These are phyloP conservation scores for Apostichopus japonicus DNA, from an alignment of 35 echinoderm and acorn worm species.

Conservation along the genomic window DNA sequence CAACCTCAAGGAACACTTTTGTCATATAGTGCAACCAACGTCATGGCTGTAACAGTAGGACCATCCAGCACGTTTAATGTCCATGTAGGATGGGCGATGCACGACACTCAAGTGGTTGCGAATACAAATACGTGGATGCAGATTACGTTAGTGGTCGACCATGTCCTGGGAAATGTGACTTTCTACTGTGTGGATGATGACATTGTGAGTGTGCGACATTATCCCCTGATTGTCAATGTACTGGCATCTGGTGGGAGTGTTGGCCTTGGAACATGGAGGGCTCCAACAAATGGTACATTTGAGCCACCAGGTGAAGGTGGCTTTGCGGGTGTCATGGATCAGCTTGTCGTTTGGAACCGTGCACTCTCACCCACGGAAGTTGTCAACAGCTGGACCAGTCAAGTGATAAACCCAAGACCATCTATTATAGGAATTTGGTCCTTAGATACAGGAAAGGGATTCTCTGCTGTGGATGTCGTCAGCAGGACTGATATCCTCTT, in stretches of 20 bases:
- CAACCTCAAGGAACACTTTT: constrained; percentile 64
- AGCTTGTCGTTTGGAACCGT: constrained; percentile 59
- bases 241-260: constrained; percentile 59
- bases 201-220: constrained; percentile 46
- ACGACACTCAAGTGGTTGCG: constrained; percentile 62
- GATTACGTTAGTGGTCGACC: constrained; percentile 70
- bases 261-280: constrained; percentile 83
- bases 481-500: constrained; percentile 57
- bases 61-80: constrained; percentile 52
- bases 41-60: constrained; percentile 68
- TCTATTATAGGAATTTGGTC: constrained; percentile 63
- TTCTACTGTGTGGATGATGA: constrained; percentile 65
- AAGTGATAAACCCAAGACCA: constrained; percentile 34
- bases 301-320: constrained; percentile 30
- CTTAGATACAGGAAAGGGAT: constrained; percentile 64
- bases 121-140: constrained; percentile 65
- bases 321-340: constrained; percentile 75
- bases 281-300: constrained; percentile 58
- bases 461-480: constrained; percentile 42
- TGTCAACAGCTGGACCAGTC: constrained; percentile 47
- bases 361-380: constrained; percentile 59
- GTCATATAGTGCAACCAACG: constrained; percentile 48
- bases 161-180: constrained; percentile 32
- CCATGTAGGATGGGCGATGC: constrained; percentile 46
- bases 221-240: constrained; percentile 41